Evolutionary conservation across 2,888 invertebrate genomes (phyloP), one percentile per base, ranked within the genome.

Genomic region (Lacanobia wlatinum): DNA sequence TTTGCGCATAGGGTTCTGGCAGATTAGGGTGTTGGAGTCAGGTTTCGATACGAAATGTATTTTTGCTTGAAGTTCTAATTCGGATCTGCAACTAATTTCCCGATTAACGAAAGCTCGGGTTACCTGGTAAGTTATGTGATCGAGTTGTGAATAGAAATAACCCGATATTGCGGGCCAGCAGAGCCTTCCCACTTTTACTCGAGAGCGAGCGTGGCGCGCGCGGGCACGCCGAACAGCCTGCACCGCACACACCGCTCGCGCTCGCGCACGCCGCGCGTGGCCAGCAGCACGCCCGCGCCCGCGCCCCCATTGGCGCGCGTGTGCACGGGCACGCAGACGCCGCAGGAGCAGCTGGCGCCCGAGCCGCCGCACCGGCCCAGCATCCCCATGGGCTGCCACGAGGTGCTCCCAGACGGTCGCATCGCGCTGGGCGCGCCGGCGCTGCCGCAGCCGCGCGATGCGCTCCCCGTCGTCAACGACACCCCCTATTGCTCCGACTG

Each of bases 401-500:
- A 88, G 90, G 93, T 92, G 94, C 94, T 91, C 88, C 93, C 89
- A 90, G 96, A 94, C 94, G 96, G 94, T 90, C 95, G 94, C 94
- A 92, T 94, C 89, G 95, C 94, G 93, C 94, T 92, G 86, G 96
- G 94, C 89, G 92, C 93, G 78, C 91, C 91, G 58, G 85, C 90
- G 79, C 73, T 72, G 63, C 88, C 89, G 74, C 91, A 88, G 87
- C 90, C 89, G 74, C 87, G 90, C 81, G 92, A 90, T 82, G 86
- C 90, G 78, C 92, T 92, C 88, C 94, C 94, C 83, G 93, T 96
- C 88, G 95, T 97, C 94, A 94, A 95, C 95, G 95, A 97, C 90
- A 96, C 97, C 86, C 97, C 97, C 76, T 96, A 96, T 94, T 99
- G 99, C 97, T 97, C 97, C 91, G 98, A 98, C 91, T 99, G 99